Percentiles rank a stretch among this genome's conserved stretches.
Conservation (phyloP, 2,888 invertebrate genomes). For the Smittia sp. region DNA sequence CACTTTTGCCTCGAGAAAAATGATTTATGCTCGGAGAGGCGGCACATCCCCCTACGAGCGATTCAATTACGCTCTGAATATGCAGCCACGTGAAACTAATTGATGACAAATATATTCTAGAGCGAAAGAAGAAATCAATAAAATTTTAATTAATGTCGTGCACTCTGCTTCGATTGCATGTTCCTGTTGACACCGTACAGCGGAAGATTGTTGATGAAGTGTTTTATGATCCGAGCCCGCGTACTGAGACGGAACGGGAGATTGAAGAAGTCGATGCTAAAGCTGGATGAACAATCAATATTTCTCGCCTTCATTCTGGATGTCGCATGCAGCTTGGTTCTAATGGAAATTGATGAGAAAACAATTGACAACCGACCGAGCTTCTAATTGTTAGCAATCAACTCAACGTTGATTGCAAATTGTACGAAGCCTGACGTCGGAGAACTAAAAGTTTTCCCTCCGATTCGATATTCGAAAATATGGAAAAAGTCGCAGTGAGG, state of each 20-base stretch:
- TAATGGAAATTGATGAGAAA: slow-evolving; percentile 39
- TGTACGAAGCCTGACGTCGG: neutral
- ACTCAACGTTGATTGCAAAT: neutral
- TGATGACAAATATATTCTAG: slow-evolving; percentile 8
- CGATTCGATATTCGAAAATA: neutral
- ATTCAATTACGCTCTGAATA: neutral
- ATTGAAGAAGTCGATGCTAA: no score
- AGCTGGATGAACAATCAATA: neutral
- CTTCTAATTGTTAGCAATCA: slow-evolving; percentile 31
- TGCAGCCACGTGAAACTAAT: neutral
- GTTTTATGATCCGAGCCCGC: no score
- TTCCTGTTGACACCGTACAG: neutral
- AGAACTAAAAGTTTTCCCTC: neutral
- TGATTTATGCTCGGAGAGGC: neutral
- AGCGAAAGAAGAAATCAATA: slow-evolving; percentile 16
- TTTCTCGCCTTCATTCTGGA: neutral
- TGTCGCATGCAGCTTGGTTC: neutral
- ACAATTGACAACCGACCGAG: slow-evolving; percentile 29
- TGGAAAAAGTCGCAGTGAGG: neutral
- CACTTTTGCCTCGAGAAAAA: neutral
- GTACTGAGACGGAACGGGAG: no score
- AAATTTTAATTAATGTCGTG: slow-evolving; percentile 40
- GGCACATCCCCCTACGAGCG: neutral
- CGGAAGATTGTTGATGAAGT: neutral
- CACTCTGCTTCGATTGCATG: neutral